Conservation (phyloP, 2,797 vertebrate genomes). For the Sebastes kiyomatsui region DNA sequence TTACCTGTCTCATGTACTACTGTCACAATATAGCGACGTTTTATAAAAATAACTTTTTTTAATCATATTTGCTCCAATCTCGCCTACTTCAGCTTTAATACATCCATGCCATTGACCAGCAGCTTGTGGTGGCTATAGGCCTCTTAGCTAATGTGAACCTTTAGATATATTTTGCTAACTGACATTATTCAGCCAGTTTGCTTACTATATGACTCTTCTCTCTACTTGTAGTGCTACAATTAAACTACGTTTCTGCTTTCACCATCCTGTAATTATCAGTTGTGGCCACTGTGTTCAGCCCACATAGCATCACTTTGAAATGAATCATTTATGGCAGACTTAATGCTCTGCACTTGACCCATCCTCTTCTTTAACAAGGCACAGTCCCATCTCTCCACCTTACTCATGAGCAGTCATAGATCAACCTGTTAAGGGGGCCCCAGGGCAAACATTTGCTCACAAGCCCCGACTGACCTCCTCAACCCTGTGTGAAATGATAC, state of each 20-base stretch:
- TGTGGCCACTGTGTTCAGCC: not conserved
- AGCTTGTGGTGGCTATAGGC: not conserved
- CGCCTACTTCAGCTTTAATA: too few species aligned
- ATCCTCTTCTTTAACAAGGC: not conserved
- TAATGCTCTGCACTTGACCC: not conserved
- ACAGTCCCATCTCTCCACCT: not conserved
- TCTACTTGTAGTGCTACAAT: not conserved
- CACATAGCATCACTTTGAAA: not conserved
- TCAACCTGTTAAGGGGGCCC: fast-evolving
- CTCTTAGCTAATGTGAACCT: not conserved
- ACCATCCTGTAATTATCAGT: not conserved
- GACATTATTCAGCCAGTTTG: not conserved
- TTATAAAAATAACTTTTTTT: too few species aligned
- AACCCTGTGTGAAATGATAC: not conserved
- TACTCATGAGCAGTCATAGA: not conserved
- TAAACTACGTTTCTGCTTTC: not conserved
- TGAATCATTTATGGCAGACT: not conserved
- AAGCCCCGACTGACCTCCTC: not conserved
- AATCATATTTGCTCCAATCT: too few species aligned
- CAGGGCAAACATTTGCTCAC: not conserved
- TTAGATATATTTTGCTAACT: not conserved
- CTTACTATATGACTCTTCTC: not conserved
- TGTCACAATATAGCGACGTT: too few species aligned
- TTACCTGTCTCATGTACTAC: too few species aligned
- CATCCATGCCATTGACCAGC: too few species aligned